These are phyloP conservation scores for Cichlasoma orientale DNA, from an alignment of 2,797 vertebrate species.

Conservation along the genomic window DNA sequence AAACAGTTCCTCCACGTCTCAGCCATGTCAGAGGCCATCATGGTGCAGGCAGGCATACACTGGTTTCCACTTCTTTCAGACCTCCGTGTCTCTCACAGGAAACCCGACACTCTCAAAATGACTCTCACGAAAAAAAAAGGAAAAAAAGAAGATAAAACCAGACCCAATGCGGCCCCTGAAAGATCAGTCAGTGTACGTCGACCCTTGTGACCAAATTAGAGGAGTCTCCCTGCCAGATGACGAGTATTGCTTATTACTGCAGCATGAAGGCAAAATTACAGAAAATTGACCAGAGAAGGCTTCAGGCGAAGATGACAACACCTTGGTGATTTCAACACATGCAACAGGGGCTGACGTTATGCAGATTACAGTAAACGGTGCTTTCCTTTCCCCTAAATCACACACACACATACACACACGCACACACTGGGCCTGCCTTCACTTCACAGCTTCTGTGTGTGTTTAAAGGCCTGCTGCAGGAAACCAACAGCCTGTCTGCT, in stretches of 20 bases:
- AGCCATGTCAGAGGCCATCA: constrained; percentile 86
- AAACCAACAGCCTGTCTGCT: constrained; percentile 54
- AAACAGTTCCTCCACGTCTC: constrained; percentile 99
- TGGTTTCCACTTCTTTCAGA: constrained; percentile 39
- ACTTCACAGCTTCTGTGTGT: constrained; percentile 35
- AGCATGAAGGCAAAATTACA: constrained; percentile 74
- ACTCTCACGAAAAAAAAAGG: constrained; percentile 5
- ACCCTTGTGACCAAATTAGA: constrained; percentile 42
- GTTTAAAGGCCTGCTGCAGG: constrained; percentile 63
- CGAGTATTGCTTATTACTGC: constrained; percentile 70
- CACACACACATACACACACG: constrained; percentile 22
- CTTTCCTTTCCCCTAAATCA: constrained; percentile 67
- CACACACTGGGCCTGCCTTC: constrained; percentile 43
- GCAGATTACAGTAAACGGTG: constrained; percentile 75
- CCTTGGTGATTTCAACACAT: constrained; percentile 71
- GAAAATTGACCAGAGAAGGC: constrained; percentile 57
- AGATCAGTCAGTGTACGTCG: constrained; percentile 32
- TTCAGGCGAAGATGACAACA: constrained; percentile 64
- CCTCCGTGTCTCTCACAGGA: constrained; percentile 40
- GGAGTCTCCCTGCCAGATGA: constrained; percentile 62
- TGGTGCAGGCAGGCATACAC: constrained; percentile 70
- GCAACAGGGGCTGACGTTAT: constrained; percentile 64
- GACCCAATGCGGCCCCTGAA: constrained; percentile 25
- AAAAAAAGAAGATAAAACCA: constrained; percentile 18
- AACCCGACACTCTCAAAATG: constrained; percentile 48